These are phyloP conservation scores for Imbricaverruca yamaguchii DNA, from an alignment of 2,888 invertebrate species.

Conservation along the genomic window DNA sequence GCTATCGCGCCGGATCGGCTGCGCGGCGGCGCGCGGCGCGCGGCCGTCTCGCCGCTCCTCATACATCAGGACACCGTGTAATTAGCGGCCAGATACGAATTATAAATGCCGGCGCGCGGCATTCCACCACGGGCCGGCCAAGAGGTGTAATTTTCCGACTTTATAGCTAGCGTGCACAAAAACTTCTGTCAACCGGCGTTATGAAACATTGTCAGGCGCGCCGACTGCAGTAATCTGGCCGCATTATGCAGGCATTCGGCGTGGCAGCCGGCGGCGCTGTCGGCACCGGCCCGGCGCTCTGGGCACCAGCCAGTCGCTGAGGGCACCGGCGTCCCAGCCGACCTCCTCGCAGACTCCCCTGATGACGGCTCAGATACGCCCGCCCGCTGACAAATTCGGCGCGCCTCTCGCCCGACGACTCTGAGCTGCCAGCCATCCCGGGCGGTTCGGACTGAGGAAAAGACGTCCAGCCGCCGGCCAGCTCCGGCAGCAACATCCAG, in stretches of 20 bases:
- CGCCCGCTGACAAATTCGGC: not conserved
- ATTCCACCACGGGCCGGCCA: conserved; percentile 10
- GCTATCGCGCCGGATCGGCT: not conserved
- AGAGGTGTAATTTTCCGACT: conserved; percentile 5
- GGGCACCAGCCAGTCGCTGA: not conserved
- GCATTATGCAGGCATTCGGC: not conserved
- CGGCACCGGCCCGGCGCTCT: not conserved
- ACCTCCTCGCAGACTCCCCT: not conserved
- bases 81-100: not conserved
- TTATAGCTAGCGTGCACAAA: conserved; percentile 8
- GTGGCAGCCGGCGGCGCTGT: not conserved
- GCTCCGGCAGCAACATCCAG: too few species aligned
- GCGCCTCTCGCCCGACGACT: not conserved
- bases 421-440: not conserved
- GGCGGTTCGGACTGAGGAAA: too few species aligned
- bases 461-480: too few species aligned
- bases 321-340: not conserved
- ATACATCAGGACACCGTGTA: conserved; percentile 11
- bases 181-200: conserved; percentile 16
- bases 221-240: not conserved
- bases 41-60: not conserved
- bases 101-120: conserved; percentile 5
- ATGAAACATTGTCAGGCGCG: not conserved
- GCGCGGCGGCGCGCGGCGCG: not conserved
- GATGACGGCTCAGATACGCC: not conserved